These are phyloP conservation scores for Mico argentatus DNA, from an alignment of 2,797 vertebrate species.

Conservation along the genomic window DNA sequence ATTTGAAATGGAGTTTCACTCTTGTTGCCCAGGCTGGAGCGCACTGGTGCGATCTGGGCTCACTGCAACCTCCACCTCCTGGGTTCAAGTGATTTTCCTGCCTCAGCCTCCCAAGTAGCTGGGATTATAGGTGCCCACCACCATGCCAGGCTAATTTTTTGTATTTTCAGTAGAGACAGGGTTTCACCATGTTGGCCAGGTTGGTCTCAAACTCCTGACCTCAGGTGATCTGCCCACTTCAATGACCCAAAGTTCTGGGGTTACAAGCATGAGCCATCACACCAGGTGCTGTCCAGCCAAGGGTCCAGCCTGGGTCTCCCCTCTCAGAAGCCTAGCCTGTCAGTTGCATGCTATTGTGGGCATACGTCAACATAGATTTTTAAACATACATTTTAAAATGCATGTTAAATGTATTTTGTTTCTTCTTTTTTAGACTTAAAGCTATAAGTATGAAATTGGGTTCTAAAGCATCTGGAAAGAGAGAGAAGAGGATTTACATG, in stretches of 20 bases:
- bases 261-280: background rate
- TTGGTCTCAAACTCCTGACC: background rate
- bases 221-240: background rate
- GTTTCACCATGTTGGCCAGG: background rate
- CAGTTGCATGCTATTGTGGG: too few relatives aligned
- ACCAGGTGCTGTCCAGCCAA: background rate
- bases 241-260: background rate
- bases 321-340: background rate
- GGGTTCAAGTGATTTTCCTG: background rate
- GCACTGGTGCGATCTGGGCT: background rate
- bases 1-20: background rate
- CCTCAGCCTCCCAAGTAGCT: background rate
- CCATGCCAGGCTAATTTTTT: background rate
- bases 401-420: background rate
- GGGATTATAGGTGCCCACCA: background rate
- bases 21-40: background rate
- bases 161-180: background rate
- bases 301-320: background rate
- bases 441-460: background rate
- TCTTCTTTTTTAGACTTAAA: background rate
- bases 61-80: background rate
- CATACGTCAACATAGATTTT: background rate
- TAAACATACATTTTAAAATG: background rate
- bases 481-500: background rate
- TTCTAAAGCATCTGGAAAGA: background rate